phyloP scores from a whole-genome alignment of 2,113 vertebrate species.

The Steatornis caripensis region DNA sequence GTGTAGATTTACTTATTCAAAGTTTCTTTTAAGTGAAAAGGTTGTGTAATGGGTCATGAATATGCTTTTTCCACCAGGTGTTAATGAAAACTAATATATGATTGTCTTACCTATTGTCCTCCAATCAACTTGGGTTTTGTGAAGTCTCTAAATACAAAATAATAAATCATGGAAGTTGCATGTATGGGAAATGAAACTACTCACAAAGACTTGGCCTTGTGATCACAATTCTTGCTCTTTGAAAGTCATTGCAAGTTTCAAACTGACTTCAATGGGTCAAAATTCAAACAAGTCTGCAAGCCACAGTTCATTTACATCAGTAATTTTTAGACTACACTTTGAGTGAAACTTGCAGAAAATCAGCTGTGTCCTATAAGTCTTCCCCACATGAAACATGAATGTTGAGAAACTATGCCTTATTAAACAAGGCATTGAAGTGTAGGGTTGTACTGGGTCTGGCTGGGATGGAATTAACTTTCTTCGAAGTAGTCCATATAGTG shows the following conservation, averaged over 20 bases:
- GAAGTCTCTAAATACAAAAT: neutral
- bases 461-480: neutral
- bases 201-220: neutral
- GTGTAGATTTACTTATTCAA: neutral
- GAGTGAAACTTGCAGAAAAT: neutral
- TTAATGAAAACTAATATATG: neutral
- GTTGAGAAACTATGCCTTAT: neutral
- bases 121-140: neutral
- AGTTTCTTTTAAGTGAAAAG: neutral
- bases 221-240: neutral
- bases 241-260: neutral
- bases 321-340: neutral
- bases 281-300: neutral
- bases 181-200: neutral
- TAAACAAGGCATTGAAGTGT: neutral
- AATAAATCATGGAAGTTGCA: neutral
- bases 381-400: neutral
- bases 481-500: neutral
- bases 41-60: neutral
- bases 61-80: neutral
- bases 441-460: neutral
- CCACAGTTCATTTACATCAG: neutral
- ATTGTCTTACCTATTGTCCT: neutral
- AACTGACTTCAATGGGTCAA: neutral
- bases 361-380: neutral